phyloP scores from a whole-genome alignment of 2,113 vertebrate genomes.

The Prionailurus viverrinus region DNA sequence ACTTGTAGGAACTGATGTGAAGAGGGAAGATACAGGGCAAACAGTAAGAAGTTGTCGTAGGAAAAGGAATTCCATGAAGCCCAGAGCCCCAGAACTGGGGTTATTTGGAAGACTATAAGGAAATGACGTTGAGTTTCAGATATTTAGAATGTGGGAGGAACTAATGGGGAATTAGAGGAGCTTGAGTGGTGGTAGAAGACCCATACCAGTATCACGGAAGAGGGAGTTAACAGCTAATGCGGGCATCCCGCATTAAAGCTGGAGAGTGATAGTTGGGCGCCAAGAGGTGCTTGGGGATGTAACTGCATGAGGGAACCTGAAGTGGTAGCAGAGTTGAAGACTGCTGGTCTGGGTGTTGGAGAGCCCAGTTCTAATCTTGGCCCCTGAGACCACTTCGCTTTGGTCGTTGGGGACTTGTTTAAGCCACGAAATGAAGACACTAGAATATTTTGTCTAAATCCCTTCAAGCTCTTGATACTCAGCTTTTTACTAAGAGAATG shows the following conservation, averaged over 20 bases:
- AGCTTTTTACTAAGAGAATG: not conserved
- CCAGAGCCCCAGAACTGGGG: not conserved
- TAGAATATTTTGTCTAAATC: not conserved
- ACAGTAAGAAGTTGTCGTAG: not conserved
- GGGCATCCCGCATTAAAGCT: not conserved
- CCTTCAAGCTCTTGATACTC: not conserved
- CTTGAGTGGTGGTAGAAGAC: not conserved
- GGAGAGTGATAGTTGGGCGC: not conserved
- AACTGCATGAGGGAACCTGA: not conserved
- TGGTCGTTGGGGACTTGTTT: not conserved
- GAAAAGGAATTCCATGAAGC: not conserved
- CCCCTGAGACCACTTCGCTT: not conserved
- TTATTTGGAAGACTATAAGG: not conserved
- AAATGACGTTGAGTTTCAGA: not conserved
- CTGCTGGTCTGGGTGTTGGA: not conserved
- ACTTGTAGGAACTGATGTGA: not conserved
- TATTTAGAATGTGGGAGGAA: not conserved
- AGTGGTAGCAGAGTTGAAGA: not conserved
- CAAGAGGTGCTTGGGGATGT: not conserved
- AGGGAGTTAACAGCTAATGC: not conserved
- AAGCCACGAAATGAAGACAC: not conserved
- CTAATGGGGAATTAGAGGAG: not conserved
- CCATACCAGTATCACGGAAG: not conserved
- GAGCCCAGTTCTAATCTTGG: not conserved
- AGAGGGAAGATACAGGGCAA: not conserved